phyloP scores from a whole-genome alignment of 2,797 vertebrate genomes.

The Lateolabrax maculatus region DNA sequence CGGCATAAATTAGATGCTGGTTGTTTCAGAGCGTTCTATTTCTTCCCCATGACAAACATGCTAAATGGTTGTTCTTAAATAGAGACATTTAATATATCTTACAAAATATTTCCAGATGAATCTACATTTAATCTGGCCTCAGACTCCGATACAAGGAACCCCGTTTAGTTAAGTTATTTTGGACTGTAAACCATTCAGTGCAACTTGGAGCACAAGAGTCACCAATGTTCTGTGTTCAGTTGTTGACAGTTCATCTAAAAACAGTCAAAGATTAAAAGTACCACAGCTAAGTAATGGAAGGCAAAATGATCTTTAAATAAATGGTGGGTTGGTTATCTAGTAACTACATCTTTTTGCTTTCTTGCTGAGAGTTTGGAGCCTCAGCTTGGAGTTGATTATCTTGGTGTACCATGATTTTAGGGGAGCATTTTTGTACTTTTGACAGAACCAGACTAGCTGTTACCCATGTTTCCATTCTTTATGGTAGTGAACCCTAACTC shows the following conservation, averaged over 20 bases:
- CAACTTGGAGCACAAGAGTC: conserved; percentile 2
- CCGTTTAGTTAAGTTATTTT: conserved; percentile 1
- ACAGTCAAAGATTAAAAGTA: not conserved
- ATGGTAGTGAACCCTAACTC: not conserved
- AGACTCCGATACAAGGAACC: conserved; percentile 20
- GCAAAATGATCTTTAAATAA: not conserved
- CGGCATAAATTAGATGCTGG: conserved; percentile 57
- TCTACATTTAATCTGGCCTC: conserved; percentile 21
- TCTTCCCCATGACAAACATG: conserved; percentile 23
- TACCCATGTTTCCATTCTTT: not conserved
- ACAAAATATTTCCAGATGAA: conserved; percentile 26
- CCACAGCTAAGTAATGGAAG: not conserved
- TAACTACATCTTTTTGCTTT: not conserved
- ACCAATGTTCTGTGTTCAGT: not conserved
- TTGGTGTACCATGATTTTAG: no score
- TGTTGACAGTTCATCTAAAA: conserved; percentile 10
- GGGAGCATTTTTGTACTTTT: not conserved
- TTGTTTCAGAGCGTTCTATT: conserved; percentile 29
- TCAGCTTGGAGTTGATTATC: no score
- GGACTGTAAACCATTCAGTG: not conserved
- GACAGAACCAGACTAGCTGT: not conserved
- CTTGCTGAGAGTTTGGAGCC: no score
- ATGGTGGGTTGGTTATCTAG: not conserved
- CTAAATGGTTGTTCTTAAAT: conserved; percentile 23
- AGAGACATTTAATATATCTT: conserved; percentile 12